Base-by-base conservation (phyloP, 1,140 invertebrate species). In the Drosophila navojoa region DNA sequence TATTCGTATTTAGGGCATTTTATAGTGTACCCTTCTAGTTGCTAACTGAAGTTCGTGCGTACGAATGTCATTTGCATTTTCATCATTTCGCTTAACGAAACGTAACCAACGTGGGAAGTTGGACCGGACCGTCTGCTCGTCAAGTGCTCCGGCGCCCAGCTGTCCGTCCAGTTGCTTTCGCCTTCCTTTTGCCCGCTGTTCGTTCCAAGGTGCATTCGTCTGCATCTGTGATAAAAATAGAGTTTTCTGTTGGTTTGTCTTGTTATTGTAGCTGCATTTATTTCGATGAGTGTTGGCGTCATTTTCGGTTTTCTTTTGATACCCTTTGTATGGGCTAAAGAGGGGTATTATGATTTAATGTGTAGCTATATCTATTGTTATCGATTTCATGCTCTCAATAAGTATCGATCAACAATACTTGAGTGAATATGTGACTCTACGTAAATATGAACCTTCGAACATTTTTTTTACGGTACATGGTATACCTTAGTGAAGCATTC, bases 31-130 rank as follows among this genome's bases (percentile, higher is more conserved):
- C 6, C 6, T 15, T 13, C 3, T 0, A 32, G 16, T 13, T 13
- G 3, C 5, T 44, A 54, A 19, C 25, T n/a, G 27, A 19, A 54
- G 42, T 66, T 59, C 66, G 72, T 75, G 72, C 45, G 72, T 71
- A 61, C 64, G 55, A 72, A 70, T 71, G 68, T 81, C 75, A 81
- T 72, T 86, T 87, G 84, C 72, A 69, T 75, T 79, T 86, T 77
- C 74, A 85, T 81, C 60, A 87, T 87, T 82, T 87, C 54, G 76
- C 78, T 69, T 78, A 86, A 77, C 78, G 78, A 86, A 86, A 86
- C 79, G 86, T 90, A 86, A 90, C 86, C 72, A 63, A 81, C 86
- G 86, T 90, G 86, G 86, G 86, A 90, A 90, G 86, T 72, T 54
- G 61, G 49, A 62, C 57, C 10, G 35, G 49, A 62, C 57, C 62